Evolutionary conservation across 2,888 invertebrate species (phyloP), one percentile per base, ranked within the genome.

Genomic region (Drosophila conformis): DNA sequence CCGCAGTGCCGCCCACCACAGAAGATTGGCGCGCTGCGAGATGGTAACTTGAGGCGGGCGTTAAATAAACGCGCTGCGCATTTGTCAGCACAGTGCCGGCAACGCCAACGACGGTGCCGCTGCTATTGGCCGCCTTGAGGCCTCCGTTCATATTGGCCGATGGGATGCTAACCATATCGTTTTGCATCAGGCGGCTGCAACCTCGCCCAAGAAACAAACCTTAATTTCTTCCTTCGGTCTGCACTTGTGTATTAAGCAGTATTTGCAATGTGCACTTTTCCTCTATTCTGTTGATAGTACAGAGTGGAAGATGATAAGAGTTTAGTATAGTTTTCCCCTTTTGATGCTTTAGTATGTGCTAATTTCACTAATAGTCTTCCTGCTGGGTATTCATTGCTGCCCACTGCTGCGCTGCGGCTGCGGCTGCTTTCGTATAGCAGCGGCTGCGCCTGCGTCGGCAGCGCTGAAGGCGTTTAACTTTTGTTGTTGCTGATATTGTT

Each of bases 111-210:
- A 81, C 83, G 27, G 60, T 70, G 25, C 76, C 82, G 33, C 63
- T 69, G 51, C 63, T 73, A 48, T 69, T 82, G 49, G 88, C 69
- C 61, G 87, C 82, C 75, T 85, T 85, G 3, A 85, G 59, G 72
- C 87, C 89, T 54, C 89, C 87, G 59, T 91, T 91, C 57, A 88
- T 80, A 72, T 88, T 92, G 78, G 90, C 90, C 79, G 91, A 87
- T 52, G 93, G 92, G 77, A 93, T 85, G 74, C 92, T 92, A 61
- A 93, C 92, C 91, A 93, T 91, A 83, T 93, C 92, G 87, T 93
- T 93, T 73, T 92, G 92, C 88, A 92, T 91, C 69, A 92, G 78
- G 65, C 90, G 25, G 48, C 52, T 29, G 36, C 56, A 56, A 46
- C 25, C 46, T 46, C 25, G 46, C 8, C 46, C 25, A 46, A 46